These are phyloP conservation scores for Hoplodrina blanda DNA, from an alignment of 2,888 invertebrate genomes.

Conservation along the genomic window DNA sequence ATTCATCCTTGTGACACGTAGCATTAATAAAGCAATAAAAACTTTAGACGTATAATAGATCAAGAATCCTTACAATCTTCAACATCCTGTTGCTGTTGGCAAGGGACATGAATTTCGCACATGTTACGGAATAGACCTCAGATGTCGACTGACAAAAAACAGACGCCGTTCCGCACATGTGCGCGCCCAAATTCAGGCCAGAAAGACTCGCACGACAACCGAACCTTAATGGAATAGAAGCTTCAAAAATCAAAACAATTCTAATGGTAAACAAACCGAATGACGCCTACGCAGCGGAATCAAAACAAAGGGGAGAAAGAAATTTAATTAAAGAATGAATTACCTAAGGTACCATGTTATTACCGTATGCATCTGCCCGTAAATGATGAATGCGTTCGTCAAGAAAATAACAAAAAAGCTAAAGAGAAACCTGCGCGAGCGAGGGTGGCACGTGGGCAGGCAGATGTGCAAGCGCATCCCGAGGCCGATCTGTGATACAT, in stretches of 20 bases:
- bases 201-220: constrained; percentile 70
- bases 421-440: constrained; percentile 83
- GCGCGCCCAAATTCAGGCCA: constrained; percentile 77
- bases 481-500: constrained; percentile 71
- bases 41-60: constrained; percentile 47
- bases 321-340: constrained; percentile 85
- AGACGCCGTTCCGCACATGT: constrained; percentile 80
- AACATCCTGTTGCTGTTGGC: constrained; percentile 76
- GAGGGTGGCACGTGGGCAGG: constrained; percentile 88
- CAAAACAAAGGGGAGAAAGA: constrained; percentile 75
- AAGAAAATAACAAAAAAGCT: constrained; percentile 81
- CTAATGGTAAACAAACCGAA: constrained; percentile 70
- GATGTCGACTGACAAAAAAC: constrained; percentile 87
- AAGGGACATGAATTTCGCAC: constrained; percentile 80
- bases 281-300: constrained; percentile 71
- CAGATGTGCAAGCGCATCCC: constrained; percentile 87
- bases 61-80: constrained; percentile 75
- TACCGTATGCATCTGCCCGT: constrained; percentile 85
- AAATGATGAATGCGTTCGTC: constrained; percentile 84
- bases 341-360: constrained; percentile 82
- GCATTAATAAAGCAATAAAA: constrained; percentile 53
- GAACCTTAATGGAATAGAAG: constrained; percentile 65
- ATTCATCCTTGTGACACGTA: constrained; percentile 27
- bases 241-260: constrained; percentile 62
- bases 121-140: constrained; percentile 83